Evolutionary conservation across 2,888 invertebrate genomes (phyloP), one percentile per base, ranked within the genome.

Genomic region (Plutella xylostella): DNA sequence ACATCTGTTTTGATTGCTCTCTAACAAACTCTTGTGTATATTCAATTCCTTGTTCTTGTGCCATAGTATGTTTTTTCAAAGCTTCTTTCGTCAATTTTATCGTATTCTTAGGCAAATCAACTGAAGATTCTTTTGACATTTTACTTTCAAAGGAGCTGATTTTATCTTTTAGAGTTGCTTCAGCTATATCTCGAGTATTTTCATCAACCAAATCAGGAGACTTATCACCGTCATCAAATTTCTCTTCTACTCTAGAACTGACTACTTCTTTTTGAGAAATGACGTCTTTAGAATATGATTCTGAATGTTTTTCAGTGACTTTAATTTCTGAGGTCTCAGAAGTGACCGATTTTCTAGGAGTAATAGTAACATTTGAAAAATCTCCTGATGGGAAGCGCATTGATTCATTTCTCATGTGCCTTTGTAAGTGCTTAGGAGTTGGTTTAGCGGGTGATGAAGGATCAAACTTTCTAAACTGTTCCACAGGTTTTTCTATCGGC

Each of bases 341-440:
- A 15, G 72, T 67, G 2, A 76, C 58, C 12, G 78, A 73, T 56
- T 82, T 84, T 51, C 69, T 73, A 17, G 79, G 79, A 21, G 79
- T 76, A 6, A 85, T 78, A n/a, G 79, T 80, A 9, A 84, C 73
- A 48, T 77, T 85, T 0, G 85, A 85, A 49, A 85, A 85, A 51
- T 85, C 85, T 20, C 85, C 85, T 1, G 85, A 85, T 6, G 85
- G 83, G 51, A 85, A 85, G 51, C 83, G 68, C 85, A 85, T 85
- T 1, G 85, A 85, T 50, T 85, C 85, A 50, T 85, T 85, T 58
- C 85, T 75, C 71, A 85, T 80, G 51, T 85, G 85, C 46, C 85
- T 68, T 60, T 84, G 85, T 52, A 85, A 60, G 60, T 85, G 85
- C 60, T 84, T 83, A 1, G 84, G 85, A 2, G 83, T 83, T n/a